Percentiles rank a stretch among this genome's conserved stretches.
Evolutionary conservation across 92 coral and sea anemone species (phyloP).

Genomic region (Pocillopora meandrina): DNA sequence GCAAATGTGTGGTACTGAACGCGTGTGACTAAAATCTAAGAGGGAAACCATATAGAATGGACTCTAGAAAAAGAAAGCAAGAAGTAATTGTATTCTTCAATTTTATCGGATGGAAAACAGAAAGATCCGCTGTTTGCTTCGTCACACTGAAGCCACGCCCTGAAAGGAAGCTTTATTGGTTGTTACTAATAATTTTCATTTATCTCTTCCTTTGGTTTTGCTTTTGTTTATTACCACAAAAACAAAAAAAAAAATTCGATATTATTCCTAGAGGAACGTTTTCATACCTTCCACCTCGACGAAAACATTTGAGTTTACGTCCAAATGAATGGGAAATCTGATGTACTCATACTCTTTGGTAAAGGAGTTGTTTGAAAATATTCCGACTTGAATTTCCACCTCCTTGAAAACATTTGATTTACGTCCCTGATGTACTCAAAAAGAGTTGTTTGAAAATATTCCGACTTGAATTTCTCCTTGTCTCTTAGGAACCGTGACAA

Average conservation of each 20-base stretch:
- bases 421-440: not conserved
- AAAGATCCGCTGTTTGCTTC: too few relatives aligned
- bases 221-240: not conserved
- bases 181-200: too few relatives aligned
- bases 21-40: too few relatives aligned
- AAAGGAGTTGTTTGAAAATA: slow-evolving; percentile 10
- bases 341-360: not conserved
- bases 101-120: too few relatives aligned
- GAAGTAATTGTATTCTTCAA: too few relatives aligned
- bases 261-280: too few relatives aligned
- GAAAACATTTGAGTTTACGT: not conserved
- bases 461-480: not conserved
- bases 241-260: not conserved
- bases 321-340: not conserved
- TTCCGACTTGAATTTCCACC: not conserved
- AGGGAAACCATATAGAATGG: too few relatives aligned
- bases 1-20: too few relatives aligned
- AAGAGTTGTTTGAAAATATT: slow-evolving; percentile 12
- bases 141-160: too few relatives aligned
- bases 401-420: not conserved
- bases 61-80: too few relatives aligned
- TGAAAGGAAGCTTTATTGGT: too few relatives aligned
- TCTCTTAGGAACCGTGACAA: too few relatives aligned
- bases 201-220: not conserved
- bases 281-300: slow-evolving; percentile 13